Conservation (phyloP, 2,888 invertebrate species). For the Bombylius major region DNA sequence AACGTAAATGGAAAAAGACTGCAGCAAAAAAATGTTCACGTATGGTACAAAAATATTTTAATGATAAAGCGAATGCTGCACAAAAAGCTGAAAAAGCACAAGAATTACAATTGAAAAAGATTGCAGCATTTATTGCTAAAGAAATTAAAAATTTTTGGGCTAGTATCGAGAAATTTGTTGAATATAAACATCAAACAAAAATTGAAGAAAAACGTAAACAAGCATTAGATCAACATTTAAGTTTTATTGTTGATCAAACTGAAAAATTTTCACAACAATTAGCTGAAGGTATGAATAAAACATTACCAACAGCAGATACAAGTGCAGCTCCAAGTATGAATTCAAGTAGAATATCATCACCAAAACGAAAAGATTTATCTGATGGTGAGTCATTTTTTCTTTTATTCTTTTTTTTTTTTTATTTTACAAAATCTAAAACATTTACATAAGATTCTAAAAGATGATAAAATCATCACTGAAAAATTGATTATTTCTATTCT, state of each 20-base stretch:
- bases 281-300: conserved; percentile 70
- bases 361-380: conserved; percentile 33
- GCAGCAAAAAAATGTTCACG: conserved; percentile 85
- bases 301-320: conserved; percentile 19
- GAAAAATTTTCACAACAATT: conserved; percentile 90
- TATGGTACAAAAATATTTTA: conserved; percentile 83
- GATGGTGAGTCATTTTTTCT: conserved; percentile 38
- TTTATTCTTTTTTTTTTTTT: background rate
- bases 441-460: conserved; percentile 14
- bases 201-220: conserved; percentile 90
- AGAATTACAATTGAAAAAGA: conserved; percentile 68
- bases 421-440: background rate
- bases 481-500: conserved; percentile 30
- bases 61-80: conserved; percentile 79
- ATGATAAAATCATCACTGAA: conserved; percentile 30
- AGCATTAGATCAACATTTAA: conserved; percentile 90
- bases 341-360: conserved; percentile 40
- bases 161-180: conserved; percentile 92
- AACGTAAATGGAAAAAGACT: conserved; percentile 95
- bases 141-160: conserved; percentile 92
- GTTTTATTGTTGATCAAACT: conserved; percentile 96
- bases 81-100: conserved; percentile 87
- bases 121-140: conserved; percentile 83
- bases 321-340: conserved; percentile 36
- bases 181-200: conserved; percentile 83